Conservation (phyloP, 2,888 invertebrate genomes). For the Halictus quadricinctus region DNA sequence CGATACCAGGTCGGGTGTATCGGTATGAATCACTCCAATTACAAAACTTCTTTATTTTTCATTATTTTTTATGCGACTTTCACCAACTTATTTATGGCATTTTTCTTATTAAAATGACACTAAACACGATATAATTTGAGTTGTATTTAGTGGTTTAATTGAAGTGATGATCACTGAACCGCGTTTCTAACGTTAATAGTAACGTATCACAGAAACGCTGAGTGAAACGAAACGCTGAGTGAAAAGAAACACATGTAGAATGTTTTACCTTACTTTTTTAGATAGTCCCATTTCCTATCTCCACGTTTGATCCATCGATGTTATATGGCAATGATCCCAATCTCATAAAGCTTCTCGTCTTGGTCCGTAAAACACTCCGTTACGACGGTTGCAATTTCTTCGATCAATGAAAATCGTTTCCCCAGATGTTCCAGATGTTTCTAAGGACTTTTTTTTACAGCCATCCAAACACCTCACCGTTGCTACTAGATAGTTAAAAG, state of each 20-base stretch:
- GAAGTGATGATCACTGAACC: too few species aligned
- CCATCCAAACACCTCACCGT: not conserved
- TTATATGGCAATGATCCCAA: not conserved
- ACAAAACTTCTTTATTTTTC: too few species aligned
- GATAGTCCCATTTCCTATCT: not conserved
- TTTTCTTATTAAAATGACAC: too few species aligned
- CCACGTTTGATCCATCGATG: not conserved
- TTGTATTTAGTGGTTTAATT: too few species aligned
- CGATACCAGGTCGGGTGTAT: too few species aligned
- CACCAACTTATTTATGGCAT: too few species aligned
- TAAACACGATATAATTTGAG: too few species aligned
- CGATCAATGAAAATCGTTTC: conserved; percentile 7
- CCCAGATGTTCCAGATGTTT: conserved; percentile 5
- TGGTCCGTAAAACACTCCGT: not conserved
- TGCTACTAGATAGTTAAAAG: not conserved
- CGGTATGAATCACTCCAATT: too few species aligned
- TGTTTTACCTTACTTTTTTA: not conserved
- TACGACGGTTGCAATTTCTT: not conserved
- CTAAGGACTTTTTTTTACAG: not conserved
- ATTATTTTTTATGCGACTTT: too few species aligned
- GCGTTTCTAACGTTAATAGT: too few species aligned
- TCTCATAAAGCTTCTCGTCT: not conserved
- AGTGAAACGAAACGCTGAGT: not conserved
- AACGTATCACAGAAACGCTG: not conserved
- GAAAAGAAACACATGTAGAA: not conserved